A percentile compares a stretch with the other conserved stretches of the same genome.
phyloP scores from a whole-genome alignment of 2,888 invertebrate species.

The Notodonta ziczac region DNA sequence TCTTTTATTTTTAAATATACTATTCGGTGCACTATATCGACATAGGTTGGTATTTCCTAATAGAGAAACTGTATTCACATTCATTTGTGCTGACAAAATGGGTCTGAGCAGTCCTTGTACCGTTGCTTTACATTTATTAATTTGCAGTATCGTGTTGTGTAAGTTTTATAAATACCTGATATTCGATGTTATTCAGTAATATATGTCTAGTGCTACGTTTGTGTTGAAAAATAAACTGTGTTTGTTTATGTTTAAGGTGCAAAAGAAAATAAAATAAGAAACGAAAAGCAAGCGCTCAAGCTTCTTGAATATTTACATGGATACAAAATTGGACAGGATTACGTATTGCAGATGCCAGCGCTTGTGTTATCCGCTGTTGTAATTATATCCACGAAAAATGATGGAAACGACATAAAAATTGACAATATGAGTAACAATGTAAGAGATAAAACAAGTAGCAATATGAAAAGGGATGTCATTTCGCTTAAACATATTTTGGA shows the following conservation, averaged over 20 bases:
- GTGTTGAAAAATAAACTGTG: not conserved
- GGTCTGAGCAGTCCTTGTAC: conserved; percentile 44
- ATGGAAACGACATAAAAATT: not conserved
- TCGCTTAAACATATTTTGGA: conserved; percentile 11
- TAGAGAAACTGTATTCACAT: conserved; percentile 24
- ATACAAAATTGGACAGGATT: conserved; percentile 5
- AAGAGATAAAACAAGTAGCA: not conserved
- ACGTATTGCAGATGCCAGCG: conserved; percentile 16
- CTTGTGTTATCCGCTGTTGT: conserved; percentile 28
- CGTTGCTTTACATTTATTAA: conserved; percentile 6
- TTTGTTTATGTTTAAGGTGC: conserved; percentile 31
- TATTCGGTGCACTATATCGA: conserved; percentile 10
- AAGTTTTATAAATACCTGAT: conserved; percentile 17
- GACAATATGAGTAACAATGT: not conserved
- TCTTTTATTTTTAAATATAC: conserved; percentile 25
- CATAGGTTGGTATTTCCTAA: conserved; percentile 13
- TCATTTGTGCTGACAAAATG: conserved; percentile 61
- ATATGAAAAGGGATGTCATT: conserved; percentile 3
- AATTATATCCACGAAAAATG: conserved; percentile 15
- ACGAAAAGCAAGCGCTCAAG: conserved; percentile 5
- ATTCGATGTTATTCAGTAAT: too few species aligned
- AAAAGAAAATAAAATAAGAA: conserved; percentile 5
- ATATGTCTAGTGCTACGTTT: not conserved
- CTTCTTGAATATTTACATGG: conserved; percentile 15
- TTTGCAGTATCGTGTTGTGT: conserved; percentile 18